Evolutionary conservation across 64 coral and sea anemone species (phyloP), one percentile per base, ranked within the genome.

Genomic region (Stichodactyla mertensii): DNA sequence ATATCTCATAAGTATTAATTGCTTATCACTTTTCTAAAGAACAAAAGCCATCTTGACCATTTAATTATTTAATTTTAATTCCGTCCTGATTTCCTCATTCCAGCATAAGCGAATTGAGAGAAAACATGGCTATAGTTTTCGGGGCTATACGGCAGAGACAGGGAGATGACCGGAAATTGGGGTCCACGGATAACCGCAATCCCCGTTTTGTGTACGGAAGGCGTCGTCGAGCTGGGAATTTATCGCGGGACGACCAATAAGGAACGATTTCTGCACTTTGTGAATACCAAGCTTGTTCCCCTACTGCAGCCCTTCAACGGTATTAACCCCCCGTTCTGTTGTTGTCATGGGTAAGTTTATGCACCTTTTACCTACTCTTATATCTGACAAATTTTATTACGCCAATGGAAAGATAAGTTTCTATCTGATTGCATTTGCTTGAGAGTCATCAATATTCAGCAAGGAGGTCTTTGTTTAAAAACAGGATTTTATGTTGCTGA

Each of bases 231-330:
- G 16, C 55, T 90, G 77, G 71, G 83, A 15, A 28, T 90, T 52
- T 78, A 79, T 36, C 27, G 56, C 45, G 89, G 89, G 18, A 52
- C 52, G 53, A 70, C 74, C 15, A 79, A 85, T 85, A 67, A 28
- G 51, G 27, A 77, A 16, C 61, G 22, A 89, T 89, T 89, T 70
- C 82, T 89, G 2, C 26, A 89, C 61, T 91, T 91, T 91, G 55
- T 91, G 16, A 77, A 56, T 52, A 55, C 60, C 1, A 66, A 20
- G 18, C 83, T 86, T 10, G 62, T 57, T n/a, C 89, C 71, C 12
- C 56, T 77, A 20, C 57, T 86, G 13, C 77, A 45, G 7, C 71
- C 83, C 16, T 91, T 86, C 22, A 22, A 91, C 59, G 84, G 83
- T 27, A 31, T 80, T 62, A 91, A 91, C 51, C 84, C 83, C 83